Conservation (phyloP, 1,140 invertebrate species). For the Polypedilum pembai region DNA sequence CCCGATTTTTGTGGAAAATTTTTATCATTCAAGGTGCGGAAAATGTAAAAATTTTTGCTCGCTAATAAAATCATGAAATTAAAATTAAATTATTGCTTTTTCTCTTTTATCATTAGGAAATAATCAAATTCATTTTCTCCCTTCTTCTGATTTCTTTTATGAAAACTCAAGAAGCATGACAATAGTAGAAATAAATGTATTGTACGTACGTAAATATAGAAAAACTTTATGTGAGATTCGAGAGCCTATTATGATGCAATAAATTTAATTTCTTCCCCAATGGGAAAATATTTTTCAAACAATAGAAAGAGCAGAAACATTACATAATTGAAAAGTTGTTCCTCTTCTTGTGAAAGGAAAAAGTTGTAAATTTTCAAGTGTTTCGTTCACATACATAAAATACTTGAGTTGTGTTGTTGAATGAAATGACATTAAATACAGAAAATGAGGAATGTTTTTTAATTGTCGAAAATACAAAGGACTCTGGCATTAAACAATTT, state of each 20-base stretch:
- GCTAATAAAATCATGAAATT: too few species aligned
- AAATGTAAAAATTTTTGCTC: too few species aligned
- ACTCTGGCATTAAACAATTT: too few species aligned
- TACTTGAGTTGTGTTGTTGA: neutral
- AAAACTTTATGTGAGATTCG: neutral
- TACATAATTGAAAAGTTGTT: constrained; percentile 27
- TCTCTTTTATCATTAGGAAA: neutral
- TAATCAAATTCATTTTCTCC: neutral
- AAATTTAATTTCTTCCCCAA: constrained; percentile 24
- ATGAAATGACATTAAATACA: too few species aligned
- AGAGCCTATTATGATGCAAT: constrained; percentile 21
- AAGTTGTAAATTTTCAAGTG: neutral
- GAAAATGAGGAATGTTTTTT: too few species aligned
- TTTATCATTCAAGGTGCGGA: neutral
- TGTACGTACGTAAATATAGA: neutral
- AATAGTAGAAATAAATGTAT: neutral
- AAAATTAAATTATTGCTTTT: too few species aligned
- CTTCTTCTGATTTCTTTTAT: too few species aligned
- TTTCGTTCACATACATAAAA: neutral
- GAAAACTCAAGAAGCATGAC: neutral
- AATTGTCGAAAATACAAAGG: too few species aligned
- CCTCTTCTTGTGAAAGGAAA: neutral
- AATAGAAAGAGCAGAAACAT: neutral
- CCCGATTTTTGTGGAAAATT: neutral
- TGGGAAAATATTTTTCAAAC: neutral